A percentile compares a stretch with the other conserved stretches of the same genome.
Conservation (phyloP, 2,888 invertebrate species). For the Drosophila pullipes region DNA sequence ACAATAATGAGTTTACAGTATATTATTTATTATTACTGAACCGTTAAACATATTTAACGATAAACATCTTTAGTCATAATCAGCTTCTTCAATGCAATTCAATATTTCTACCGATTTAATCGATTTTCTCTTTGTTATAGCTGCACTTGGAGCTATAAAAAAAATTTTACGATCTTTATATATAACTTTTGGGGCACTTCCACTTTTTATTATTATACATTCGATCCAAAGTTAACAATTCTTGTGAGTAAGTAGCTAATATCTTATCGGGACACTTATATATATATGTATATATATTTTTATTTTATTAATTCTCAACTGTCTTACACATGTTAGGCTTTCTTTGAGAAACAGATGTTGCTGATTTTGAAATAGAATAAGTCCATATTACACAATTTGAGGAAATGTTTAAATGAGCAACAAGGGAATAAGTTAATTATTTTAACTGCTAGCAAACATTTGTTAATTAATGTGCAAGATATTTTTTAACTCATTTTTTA, state of each 20-base stretch:
- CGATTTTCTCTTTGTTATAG: conserved; percentile 18
- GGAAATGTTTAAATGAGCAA: background rate
- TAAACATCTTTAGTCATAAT: conserved; percentile 17
- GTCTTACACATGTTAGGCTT: conserved; percentile 18
- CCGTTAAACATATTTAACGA: conserved; percentile 4
- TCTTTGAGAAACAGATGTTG: conserved; percentile 9
- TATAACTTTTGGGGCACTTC: conserved; percentile 2
- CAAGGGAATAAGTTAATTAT: background rate
- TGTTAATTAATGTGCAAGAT: background rate
- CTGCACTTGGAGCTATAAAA: conserved; percentile 10
- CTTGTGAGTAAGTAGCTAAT: conserved; percentile 29
- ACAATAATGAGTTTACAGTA: conserved; percentile 3
- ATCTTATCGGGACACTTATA: conserved; percentile 36
- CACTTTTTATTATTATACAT: background rate
- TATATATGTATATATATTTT: background rate
- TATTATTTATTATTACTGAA: conserved; percentile 20
- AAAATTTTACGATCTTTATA: conserved; percentile 20
- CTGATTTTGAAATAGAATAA: background rate
- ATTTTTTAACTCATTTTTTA: background rate
- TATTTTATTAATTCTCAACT: conserved; percentile 18
- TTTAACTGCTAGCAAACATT: background rate
- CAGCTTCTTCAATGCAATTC: conserved; percentile 38
- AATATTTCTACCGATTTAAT: conserved; percentile 8
- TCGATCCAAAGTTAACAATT: conserved; percentile 37
- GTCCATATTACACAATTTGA: background rate